Conservation (phyloP, 2,888 invertebrate genomes). For the Harpagoxenus sublaevis region DNA sequence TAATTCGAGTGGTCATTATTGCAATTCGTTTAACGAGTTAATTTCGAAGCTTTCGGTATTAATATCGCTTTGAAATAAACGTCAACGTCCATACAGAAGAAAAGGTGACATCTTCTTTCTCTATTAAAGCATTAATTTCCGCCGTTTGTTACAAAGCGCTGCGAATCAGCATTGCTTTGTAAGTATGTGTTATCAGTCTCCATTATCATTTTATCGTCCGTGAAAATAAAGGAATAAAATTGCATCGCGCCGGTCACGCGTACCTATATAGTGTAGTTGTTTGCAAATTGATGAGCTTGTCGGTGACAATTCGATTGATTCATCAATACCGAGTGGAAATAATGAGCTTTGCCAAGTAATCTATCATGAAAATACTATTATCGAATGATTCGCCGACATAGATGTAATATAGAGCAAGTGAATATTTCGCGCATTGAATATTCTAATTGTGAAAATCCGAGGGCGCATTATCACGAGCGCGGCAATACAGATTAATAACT, state of each 20-base stretch:
- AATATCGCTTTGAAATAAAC: not conserved
- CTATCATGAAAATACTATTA: conserved; percentile 71
- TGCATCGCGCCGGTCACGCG: conserved; percentile 36
- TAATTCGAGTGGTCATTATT: not conserved
- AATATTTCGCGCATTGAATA: conserved; percentile 48
- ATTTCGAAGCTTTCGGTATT: not conserved
- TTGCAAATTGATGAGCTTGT: conserved; percentile 60
- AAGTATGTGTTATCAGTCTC: conserved; percentile 31
- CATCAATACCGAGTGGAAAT: conserved; percentile 61
- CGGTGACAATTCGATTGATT: conserved; percentile 62
- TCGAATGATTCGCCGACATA: conserved; percentile 53
- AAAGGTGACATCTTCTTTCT: not conserved
- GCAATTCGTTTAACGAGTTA: not conserved
- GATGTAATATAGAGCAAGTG: conserved; percentile 33
- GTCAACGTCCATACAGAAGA: not conserved
- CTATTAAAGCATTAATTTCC: conserved; percentile 27
- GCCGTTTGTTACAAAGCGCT: conserved; percentile 28
- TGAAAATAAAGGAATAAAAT: conserved; percentile 53
- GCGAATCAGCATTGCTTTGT: conserved; percentile 15
- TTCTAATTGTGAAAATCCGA: conserved; percentile 64
- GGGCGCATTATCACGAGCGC: conserved; percentile 43
- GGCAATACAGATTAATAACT: conserved; percentile 66
- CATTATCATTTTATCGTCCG: conserved; percentile 52
- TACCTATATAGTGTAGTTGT: conserved; percentile 42
- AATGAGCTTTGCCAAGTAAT: conserved; percentile 70